phyloP scores from a whole-genome alignment of 2,113 vertebrate genomes.

The Lophotis ruficrista region DNA sequence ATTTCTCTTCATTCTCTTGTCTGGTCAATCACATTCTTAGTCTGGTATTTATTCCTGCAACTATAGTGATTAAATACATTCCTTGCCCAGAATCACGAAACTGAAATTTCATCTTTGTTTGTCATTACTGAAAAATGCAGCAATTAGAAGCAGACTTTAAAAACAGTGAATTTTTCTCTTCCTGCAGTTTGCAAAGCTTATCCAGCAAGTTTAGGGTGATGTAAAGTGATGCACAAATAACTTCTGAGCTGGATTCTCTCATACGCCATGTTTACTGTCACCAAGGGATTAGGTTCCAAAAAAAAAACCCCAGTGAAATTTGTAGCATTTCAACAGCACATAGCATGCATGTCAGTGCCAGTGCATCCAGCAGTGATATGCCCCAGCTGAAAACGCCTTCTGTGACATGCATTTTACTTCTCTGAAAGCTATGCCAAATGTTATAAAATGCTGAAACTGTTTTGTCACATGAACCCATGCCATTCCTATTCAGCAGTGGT shows the following conservation, averaged over 20 bases:
- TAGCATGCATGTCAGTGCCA: background rate
- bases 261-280: background rate
- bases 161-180: background rate
- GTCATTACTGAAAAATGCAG: conserved; percentile 1
- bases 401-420: background rate
- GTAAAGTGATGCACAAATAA: conserved; percentile 22
- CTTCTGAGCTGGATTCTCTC: conserved; percentile 18
- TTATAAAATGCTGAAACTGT: background rate
- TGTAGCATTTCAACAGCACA: conserved; percentile 24
- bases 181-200: background rate
- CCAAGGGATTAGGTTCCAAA: conserved; percentile 5
- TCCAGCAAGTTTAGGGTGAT: background rate
- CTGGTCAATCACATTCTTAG: background rate
- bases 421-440: conserved; percentile 1
- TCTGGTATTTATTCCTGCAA: background rate
- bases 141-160: background rate
- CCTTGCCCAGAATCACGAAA: background rate
- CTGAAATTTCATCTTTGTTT: background rate
- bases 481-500: background rate
- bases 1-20: background rate
- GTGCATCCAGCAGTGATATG: background rate
- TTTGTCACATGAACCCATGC: background rate
- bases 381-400: background rate
- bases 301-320: conserved; percentile 1
- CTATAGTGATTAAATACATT: background rate